phyloP scores from a whole-genome alignment of 1,140 invertebrate species.

The Acromyrmex echinatior region DNA sequence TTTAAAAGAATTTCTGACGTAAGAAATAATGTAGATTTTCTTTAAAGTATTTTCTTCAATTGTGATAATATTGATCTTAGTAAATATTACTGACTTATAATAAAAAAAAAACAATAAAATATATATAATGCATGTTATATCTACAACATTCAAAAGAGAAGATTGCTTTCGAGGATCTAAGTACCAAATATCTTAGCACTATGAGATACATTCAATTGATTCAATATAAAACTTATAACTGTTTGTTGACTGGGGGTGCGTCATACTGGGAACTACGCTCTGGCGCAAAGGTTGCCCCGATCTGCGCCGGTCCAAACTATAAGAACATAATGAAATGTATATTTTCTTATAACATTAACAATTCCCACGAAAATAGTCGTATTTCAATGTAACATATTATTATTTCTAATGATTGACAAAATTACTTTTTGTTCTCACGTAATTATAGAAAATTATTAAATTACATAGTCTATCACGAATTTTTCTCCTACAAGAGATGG shows the following conservation, averaged over 20 bases:
- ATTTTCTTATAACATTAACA: background rate
- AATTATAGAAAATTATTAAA: slow-evolving; percentile 26
- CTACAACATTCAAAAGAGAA: background rate
- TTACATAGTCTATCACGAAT: background rate
- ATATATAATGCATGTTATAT: slow-evolving; percentile 3
- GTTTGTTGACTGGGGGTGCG: background rate
- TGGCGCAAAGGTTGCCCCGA: background rate
- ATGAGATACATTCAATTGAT: background rate
- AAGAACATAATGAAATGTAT: background rate
- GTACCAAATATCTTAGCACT: background rate
- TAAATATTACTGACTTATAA: background rate
- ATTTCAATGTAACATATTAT: background rate
- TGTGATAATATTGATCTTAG: too few relatives aligned
- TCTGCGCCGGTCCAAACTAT: background rate
- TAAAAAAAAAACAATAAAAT: background rate
- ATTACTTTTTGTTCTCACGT: slow-evolving; percentile 2
- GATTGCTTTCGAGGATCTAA: background rate
- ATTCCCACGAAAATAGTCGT: background rate
- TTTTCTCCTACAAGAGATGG: too few relatives aligned
- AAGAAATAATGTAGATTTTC: too few relatives aligned
- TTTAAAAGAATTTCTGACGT: too few relatives aligned
- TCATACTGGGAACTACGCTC: background rate
- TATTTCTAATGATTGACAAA: background rate
- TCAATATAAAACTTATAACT: background rate
- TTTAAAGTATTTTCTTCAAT: too few relatives aligned